Evolutionary conservation across 2,797 vertebrate genomes (phyloP).

Genomic region (Ciconia nigra): DNA sequence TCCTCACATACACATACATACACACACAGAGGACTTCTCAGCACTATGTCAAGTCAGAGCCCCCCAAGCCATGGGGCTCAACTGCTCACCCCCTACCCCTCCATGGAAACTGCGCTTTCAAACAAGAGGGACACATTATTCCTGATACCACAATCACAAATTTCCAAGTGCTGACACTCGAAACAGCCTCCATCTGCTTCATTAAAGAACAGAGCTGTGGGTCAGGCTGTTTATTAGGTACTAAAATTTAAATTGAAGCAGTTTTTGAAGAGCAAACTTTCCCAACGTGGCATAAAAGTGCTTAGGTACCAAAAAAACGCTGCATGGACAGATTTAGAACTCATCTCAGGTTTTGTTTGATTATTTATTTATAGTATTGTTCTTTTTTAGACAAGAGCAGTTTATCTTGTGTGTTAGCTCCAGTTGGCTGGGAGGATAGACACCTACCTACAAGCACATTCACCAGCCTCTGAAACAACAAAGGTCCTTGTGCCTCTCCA

Average conservation of each 20-base stretch:
- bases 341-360: neutral
- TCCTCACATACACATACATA: neutral
- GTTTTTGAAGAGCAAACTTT: slow-evolving; percentile 37
- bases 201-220: slow-evolving; percentile 9
- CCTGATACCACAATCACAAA: neutral
- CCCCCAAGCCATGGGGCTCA: neutral
- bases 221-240: slow-evolving; percentile 54
- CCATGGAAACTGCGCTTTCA: neutral
- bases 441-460: neutral
- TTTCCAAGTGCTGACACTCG: neutral
- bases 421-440: neutral
- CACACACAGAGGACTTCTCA: neutral
- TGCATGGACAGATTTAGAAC: slow-evolving; percentile 13
- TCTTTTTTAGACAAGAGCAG: neutral
- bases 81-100: neutral
- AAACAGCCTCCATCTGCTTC: slow-evolving; percentile 13
- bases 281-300: neutral
- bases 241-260: slow-evolving; percentile 41
- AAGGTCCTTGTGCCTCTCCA: neutral
- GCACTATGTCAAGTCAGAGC: neutral
- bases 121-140: neutral
- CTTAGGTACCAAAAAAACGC: neutral
- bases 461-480: neutral
- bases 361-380: slow-evolving; percentile 12
- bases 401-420: neutral